These are phyloP conservation scores for Drosophila kepulauana DNA, from an alignment of 1,140 invertebrate species.

Conservation along the genomic window DNA sequence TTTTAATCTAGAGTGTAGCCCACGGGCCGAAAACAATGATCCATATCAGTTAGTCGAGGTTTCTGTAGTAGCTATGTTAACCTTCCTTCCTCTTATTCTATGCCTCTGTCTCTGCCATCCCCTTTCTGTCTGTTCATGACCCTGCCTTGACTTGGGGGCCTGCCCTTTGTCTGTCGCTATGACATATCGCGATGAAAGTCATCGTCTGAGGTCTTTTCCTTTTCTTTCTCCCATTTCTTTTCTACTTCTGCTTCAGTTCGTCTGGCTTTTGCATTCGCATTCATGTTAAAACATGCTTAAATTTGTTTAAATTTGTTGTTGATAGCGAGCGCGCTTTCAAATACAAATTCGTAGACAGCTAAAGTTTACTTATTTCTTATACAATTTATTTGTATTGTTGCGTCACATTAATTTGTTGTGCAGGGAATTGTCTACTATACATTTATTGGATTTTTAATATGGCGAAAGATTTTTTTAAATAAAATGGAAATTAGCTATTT, in stretches of 20 bases:
- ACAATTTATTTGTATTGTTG: no score
- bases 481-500: no score
- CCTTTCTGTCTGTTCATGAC: neutral
- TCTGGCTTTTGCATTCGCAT: constrained; percentile 28
- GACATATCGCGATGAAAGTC: constrained; percentile 70
- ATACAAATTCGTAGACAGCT: neutral
- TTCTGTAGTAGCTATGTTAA: neutral
- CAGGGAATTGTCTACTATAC: no score
- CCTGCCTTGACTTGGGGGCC: constrained; percentile 8
- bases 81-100: neutral
- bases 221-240: constrained; percentile 37
- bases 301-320: constrained; percentile 34
- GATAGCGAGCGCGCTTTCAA: neutral
- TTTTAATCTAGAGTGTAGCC: constrained; percentile 67
- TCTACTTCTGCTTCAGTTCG: constrained; percentile 48
- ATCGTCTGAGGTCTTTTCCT: constrained; percentile 39
- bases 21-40: constrained; percentile 36
- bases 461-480: no score
- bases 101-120: neutral
- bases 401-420: no score
- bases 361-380: no score
- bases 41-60: constrained; percentile 52
- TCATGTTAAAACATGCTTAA: constrained; percentile 17
- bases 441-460: no score
- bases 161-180: constrained; percentile 61